Conservation (phyloP, 2,797 vertebrate genomes). For the Dryobates pubescens region DNA sequence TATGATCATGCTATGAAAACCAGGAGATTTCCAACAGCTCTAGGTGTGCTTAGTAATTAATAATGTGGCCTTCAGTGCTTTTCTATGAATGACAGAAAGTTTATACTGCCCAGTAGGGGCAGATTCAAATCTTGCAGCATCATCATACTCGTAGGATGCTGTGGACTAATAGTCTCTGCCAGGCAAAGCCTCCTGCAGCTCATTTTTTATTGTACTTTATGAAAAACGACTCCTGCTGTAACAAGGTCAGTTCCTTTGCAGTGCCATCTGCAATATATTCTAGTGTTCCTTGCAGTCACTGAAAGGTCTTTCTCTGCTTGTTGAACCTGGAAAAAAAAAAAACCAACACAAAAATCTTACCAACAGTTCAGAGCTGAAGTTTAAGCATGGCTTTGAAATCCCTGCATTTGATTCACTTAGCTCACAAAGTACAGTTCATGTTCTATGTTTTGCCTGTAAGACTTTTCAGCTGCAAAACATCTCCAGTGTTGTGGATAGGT, state of each 20-base stretch:
- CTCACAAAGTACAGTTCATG: neutral
- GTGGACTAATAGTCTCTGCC: neutral
- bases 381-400: neutral
- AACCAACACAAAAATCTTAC: neutral
- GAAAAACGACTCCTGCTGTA: neutral
- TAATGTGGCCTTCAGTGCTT: neutral
- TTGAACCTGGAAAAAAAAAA: neutral
- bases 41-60: neutral
- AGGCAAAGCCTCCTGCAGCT: neutral
- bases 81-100: neutral
- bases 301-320: neutral
- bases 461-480: neutral
- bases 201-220: constrained; percentile 6
- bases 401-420: neutral
- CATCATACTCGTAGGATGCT: neutral
- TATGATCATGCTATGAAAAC: neutral
- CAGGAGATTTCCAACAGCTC: neutral
- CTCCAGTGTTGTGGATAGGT: neutral
- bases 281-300: neutral
- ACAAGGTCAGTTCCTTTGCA: neutral
- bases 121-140: neutral
- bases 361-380: neutral
- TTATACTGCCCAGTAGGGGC: neutral
- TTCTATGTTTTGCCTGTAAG: neutral
- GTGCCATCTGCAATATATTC: neutral